Base-by-base conservation (phyloP, 1,140 invertebrate species). In the Euschistus heros region DNA sequence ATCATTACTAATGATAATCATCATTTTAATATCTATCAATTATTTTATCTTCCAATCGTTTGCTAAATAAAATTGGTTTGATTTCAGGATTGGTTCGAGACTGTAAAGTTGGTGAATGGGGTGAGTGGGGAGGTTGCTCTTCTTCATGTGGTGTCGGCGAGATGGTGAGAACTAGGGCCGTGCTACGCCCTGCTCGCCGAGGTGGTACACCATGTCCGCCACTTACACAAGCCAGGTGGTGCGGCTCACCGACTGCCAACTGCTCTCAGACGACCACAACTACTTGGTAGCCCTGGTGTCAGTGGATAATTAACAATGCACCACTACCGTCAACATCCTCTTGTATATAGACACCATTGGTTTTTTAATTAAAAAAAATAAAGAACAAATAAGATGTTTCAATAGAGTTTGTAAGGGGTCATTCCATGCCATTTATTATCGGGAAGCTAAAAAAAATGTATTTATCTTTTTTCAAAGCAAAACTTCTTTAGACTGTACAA, bases 131-230 rank as follows among this genome's bases (percentile, higher is more conserved):
- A 68, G 76, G 82, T 17, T 94, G 91, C 77, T 89, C 86, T 74
- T 86, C 87, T 71, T 84, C 86, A 44, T 93, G 91, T 74, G 90
- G 90, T 52, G 89, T 93, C 44, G 92, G 91, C 17, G 89, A 92
- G 74, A 89, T 88, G 75, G 80, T 85, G 72, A 82, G 91, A 67
- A 84, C 82, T 65, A 80, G 91, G 67, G 83, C 84, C 68, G 82
- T 94, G 22, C 75, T 86, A 62, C 83, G 86, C 71, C 86, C 87
- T 69, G 83, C 87, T 18, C 80, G 87, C 46, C 78, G 87, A 15
- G 87, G 88, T 15, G 91, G 91, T 2, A 76, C 81, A 26, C 78
- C 83, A 14, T 94, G 92, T 78, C 90, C 91, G 18, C 84, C 88
- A 1, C 78, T 92, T 20, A 79, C 86, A 64, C 86, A 93, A 73